phyloP scores from a whole-genome alignment of 1,140 invertebrate genomes.

The Lepidurus apus region DNA sequence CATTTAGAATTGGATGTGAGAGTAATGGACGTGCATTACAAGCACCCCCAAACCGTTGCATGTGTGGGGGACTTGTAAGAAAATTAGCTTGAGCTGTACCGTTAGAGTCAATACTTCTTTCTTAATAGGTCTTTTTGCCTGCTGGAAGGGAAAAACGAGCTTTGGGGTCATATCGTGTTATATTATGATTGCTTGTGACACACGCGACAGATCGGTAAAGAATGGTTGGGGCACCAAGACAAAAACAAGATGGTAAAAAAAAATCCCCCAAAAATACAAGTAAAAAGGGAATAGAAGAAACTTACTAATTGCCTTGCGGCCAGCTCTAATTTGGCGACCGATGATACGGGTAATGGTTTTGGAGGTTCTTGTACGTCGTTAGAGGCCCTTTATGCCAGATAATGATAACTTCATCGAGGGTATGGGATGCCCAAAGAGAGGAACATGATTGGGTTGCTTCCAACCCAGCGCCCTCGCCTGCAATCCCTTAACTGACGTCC shows the following conservation, averaged over 20 bases:
- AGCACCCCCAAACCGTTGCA: not conserved
- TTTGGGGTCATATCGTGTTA: not conserved
- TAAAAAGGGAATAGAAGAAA: not conserved
- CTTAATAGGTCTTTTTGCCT: not conserved
- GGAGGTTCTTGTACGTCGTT: too few relatives aligned
- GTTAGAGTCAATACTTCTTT: not conserved
- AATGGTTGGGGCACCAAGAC: not conserved
- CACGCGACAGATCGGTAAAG: slow-evolving; percentile 13
- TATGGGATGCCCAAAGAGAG: too few relatives aligned
- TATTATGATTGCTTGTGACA: not conserved
- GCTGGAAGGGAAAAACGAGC: not conserved
- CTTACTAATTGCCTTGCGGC: too few relatives aligned
- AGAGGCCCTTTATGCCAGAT: too few relatives aligned
- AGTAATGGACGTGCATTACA: not conserved
- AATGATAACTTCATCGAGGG: too few relatives aligned
- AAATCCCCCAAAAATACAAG: not conserved
- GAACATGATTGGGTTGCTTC: too few relatives aligned
- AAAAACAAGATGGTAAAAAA: not conserved
- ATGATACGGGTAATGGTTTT: too few relatives aligned
- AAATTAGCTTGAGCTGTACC: not conserved
- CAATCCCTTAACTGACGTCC: too few relatives aligned
- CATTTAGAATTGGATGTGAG: not conserved
- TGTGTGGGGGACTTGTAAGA: not conserved
- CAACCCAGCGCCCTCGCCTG: too few relatives aligned
- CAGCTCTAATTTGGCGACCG: too few relatives aligned